Conservation (phyloP, 2,888 invertebrate species). For the Tetragonisca angustula region DNA sequence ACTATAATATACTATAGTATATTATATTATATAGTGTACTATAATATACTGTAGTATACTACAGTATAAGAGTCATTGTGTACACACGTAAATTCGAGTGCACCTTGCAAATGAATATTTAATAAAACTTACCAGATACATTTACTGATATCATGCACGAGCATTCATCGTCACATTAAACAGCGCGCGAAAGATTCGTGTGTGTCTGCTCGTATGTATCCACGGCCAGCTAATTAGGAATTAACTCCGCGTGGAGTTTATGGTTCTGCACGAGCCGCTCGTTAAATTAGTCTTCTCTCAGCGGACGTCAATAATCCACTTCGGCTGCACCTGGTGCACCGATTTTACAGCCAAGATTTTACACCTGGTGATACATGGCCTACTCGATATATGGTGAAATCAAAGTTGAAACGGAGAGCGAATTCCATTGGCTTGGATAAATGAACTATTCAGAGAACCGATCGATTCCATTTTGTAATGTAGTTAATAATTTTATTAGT, state of each 20-base stretch:
- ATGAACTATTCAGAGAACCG: too few species aligned
- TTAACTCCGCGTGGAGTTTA: conserved; percentile 57
- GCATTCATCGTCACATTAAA: conserved; percentile 7
- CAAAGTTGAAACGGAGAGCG: neutral
- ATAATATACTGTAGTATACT: too few species aligned
- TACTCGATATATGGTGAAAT: neutral
- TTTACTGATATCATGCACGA: neutral
- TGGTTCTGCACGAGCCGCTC: conserved; percentile 50
- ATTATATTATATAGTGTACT: too few species aligned
- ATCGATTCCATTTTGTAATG: too few species aligned
- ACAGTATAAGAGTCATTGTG: too few species aligned
- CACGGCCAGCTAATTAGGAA: conserved; percentile 60
- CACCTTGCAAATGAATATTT: neutral
- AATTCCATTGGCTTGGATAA: neutral
- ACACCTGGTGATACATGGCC: conserved; percentile 56
- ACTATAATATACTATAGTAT: too few species aligned
- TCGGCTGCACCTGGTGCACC: conserved; percentile 59
- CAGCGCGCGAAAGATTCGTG: neutral
- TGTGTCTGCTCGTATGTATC: neutral
- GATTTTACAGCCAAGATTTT: conserved; percentile 57
- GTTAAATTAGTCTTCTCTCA: conserved; percentile 61
- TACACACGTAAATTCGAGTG: neutral
- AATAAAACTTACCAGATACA: neutral
- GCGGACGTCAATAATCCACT: conserved; percentile 26
- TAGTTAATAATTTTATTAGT: too few species aligned